Percentiles rank a stretch among this genome's conserved stretches.
These are phyloP conservation scores for Nestor notabilis DNA, from an alignment of 2,113 vertebrate genomes.

Conservation along the genomic window DNA sequence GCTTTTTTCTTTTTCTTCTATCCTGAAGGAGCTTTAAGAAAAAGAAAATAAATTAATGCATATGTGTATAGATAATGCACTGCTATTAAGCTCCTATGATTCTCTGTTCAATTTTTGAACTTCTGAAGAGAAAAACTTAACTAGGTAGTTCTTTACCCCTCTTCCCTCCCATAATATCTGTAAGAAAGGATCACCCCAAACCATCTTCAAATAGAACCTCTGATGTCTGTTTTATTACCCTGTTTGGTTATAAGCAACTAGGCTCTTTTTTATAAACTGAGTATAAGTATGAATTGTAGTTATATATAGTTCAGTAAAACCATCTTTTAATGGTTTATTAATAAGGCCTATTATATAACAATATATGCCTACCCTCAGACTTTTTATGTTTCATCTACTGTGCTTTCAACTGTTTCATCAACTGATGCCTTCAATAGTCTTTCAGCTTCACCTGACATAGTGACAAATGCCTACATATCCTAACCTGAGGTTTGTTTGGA, in stretches of 20 bases:
- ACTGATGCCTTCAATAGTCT: not conserved
- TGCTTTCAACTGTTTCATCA: not conserved
- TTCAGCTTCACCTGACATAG: not conserved
- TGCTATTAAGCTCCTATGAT: not conserved
- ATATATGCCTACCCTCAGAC: not conserved
- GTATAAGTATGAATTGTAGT: not conserved
- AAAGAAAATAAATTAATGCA: not conserved
- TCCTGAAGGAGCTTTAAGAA: not conserved
- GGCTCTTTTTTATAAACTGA: not conserved
- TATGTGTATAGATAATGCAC: not conserved
- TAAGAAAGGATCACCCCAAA: not conserved
- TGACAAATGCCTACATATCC: not conserved
- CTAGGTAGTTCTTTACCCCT: not conserved
- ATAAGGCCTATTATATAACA: not conserved
- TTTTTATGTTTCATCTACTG: not conserved
- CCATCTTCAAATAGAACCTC: not conserved
- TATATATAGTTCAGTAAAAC: not conserved
- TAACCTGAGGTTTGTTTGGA: not conserved
- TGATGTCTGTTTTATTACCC: not conserved
- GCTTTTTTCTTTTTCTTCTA: not conserved
- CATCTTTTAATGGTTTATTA: not conserved
- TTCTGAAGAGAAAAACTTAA: not conserved
- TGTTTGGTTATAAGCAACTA: not conserved
- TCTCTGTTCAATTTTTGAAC: not conserved
- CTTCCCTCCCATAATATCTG: accelerated